These are phyloP conservation scores for Sycophila sp. DNA, from an alignment of 1,140 invertebrate species.

Conservation along the genomic window DNA sequence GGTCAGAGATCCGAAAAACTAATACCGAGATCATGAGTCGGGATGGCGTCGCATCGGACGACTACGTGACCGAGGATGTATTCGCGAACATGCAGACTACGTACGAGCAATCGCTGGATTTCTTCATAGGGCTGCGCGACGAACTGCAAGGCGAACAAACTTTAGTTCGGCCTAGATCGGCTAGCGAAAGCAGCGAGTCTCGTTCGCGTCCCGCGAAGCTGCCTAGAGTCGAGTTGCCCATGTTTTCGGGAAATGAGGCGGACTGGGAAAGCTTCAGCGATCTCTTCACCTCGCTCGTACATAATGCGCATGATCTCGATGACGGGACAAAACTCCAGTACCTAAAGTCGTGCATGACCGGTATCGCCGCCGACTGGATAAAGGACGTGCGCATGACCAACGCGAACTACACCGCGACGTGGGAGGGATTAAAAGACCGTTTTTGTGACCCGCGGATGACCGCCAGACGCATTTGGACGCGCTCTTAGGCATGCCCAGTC, in stretches of 20 bases:
- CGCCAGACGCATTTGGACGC: not conserved
- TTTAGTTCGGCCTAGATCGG: not conserved
- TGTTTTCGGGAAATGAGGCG: slow-evolving; percentile 45
- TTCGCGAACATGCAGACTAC: not conserved
- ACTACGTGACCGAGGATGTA: not conserved
- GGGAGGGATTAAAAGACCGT: slow-evolving; percentile 6
- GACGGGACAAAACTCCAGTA: slow-evolving; percentile 46
- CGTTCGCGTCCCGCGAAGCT: not conserved
- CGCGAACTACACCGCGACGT: not conserved
- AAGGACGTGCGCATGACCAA: not conserved
- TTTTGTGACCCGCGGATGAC: not conserved
- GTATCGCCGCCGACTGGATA: slow-evolving; percentile 32
- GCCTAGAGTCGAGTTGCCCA: slow-evolving; percentile 32
- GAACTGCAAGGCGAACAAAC: not conserved
- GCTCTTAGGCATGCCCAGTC: not conserved
- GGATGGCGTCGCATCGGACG: not conserved
- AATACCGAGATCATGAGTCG: not conserved
- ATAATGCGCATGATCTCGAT: slow-evolving; percentile 41
- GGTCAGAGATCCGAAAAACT: not conserved
- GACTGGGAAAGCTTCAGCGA: slow-evolving; percentile 51
- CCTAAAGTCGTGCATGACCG: slow-evolving; percentile 38
- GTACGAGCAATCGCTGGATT: not conserved
- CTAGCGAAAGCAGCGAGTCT: not conserved
- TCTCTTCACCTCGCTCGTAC: slow-evolving; percentile 44
- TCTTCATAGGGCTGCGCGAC: not conserved